phyloP scores from a whole-genome alignment of 2,888 invertebrate genomes.

The Patella depressa region DNA sequence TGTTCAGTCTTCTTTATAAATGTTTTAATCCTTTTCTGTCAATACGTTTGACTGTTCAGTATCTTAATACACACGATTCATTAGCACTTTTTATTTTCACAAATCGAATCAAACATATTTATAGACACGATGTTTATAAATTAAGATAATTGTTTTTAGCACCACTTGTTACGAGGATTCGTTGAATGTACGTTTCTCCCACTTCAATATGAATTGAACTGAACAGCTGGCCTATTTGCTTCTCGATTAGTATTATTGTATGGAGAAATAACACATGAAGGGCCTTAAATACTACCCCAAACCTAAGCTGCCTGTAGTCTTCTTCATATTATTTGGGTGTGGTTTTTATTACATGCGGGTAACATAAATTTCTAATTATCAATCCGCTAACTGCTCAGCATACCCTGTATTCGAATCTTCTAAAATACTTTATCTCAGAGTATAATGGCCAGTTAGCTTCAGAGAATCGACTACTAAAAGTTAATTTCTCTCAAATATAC shows the following conservation, averaged over 20 bases:
- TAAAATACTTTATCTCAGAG: background rate
- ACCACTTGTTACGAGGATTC: background rate
- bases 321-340: background rate
- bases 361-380: background rate
- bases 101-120: no score
- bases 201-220: no score
- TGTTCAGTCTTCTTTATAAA: no score
- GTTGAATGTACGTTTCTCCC: background rate
- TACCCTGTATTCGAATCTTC: background rate
- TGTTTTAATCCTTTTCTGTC: no score
- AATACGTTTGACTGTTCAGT: no score
- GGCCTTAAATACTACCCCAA: slow-evolving; percentile 12
- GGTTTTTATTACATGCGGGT: background rate
- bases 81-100: no score
- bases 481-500: background rate
- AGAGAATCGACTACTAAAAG: background rate
- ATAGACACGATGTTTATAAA: background rate
- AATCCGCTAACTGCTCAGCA: background rate
- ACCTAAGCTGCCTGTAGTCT: slow-evolving; percentile 10
- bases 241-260: background rate
- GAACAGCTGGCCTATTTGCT: no score
- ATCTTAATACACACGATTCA: no score
- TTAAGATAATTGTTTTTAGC: background rate
- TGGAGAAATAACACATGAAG: background rate
- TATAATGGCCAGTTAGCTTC: slow-evolving; percentile 5